Evolutionary conservation across 2,888 invertebrate genomes (phyloP).

Genomic region (Lottia gigantea): DNA sequence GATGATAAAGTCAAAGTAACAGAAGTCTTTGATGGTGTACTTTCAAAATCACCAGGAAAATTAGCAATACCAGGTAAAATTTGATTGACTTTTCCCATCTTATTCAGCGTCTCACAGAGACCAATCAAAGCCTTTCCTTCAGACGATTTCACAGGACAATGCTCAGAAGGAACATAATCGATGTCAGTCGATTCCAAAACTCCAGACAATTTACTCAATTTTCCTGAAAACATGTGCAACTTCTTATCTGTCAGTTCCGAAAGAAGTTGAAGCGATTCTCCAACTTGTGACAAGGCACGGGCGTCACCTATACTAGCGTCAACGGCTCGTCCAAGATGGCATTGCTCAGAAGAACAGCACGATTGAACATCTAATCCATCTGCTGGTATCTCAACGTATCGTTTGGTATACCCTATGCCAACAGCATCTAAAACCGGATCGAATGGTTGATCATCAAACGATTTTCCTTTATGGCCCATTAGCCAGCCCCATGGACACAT

Average conservation of each 20-base stretch:
- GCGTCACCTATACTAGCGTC: not conserved
- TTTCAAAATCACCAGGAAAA: not conserved
- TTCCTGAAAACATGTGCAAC: not conserved
- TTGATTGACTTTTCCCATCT: not conserved
- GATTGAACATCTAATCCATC: not conserved
- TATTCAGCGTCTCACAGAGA: not conserved
- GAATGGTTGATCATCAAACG: not conserved
- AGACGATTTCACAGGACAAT: not conserved
- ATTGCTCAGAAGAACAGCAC: not conserved
- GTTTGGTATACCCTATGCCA: not conserved
- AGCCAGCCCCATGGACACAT: not conserved
- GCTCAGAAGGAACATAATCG: not conserved
- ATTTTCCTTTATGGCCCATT: not conserved
- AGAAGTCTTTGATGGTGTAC: not conserved
- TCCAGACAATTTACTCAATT: not conserved
- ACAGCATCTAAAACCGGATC: not conserved
- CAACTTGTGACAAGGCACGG: not conserved
- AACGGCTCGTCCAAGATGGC: constrained; percentile 1
- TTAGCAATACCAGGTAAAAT: not conserved
- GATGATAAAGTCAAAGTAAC: not conserved
- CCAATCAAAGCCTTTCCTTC: not conserved
- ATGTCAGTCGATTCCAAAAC: not conserved
- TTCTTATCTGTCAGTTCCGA: not conserved
- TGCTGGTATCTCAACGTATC: not conserved
- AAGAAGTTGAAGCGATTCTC: not conserved